These are phyloP conservation scores for Ophioninae sp. DNA, from an alignment of 2,888 invertebrate genomes.

Conservation along the genomic window DNA sequence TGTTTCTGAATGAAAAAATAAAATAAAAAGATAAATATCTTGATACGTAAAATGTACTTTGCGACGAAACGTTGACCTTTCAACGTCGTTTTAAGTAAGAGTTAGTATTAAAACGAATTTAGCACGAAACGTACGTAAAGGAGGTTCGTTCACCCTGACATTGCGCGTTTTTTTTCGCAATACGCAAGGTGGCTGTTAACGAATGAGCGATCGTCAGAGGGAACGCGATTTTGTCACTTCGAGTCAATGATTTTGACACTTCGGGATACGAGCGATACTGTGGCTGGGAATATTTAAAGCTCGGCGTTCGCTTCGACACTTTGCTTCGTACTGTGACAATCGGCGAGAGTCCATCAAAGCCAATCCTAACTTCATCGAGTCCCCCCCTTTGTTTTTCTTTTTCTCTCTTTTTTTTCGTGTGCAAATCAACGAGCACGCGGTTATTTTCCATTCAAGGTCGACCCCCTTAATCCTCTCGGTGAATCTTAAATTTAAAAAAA, in stretches of 20 bases:
- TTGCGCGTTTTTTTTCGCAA: neutral
- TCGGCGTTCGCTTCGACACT: constrained; percentile 64
- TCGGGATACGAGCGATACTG: too few relatives aligned
- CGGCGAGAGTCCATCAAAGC: constrained; percentile 63
- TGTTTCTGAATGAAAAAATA: too few relatives aligned
- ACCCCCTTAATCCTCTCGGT: neutral
- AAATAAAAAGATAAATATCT: too few relatives aligned
- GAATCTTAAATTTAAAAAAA: neutral
- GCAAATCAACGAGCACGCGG: constrained; percentile 50
- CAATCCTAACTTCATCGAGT: constrained; percentile 64
- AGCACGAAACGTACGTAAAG: neutral
- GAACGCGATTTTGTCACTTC: too few relatives aligned
- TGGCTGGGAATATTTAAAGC: neutral
- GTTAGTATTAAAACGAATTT: neutral
- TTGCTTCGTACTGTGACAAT: constrained; percentile 68
- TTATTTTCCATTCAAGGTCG: constrained; percentile 44
- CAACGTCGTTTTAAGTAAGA: neutral
- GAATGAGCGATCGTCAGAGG: too few relatives aligned
- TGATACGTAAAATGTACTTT: too few relatives aligned
- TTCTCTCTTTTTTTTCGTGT: too few relatives aligned
- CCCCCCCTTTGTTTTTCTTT: constrained; percentile 60
- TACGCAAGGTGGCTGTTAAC: too few relatives aligned
- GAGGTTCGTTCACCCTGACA: neutral
- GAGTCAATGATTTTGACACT: constrained; percentile 23
- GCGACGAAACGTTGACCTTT: too few relatives aligned